Evolutionary conservation across 2,797 vertebrate genomes (phyloP).

Genomic region (Margarornis squamiger): DNA sequence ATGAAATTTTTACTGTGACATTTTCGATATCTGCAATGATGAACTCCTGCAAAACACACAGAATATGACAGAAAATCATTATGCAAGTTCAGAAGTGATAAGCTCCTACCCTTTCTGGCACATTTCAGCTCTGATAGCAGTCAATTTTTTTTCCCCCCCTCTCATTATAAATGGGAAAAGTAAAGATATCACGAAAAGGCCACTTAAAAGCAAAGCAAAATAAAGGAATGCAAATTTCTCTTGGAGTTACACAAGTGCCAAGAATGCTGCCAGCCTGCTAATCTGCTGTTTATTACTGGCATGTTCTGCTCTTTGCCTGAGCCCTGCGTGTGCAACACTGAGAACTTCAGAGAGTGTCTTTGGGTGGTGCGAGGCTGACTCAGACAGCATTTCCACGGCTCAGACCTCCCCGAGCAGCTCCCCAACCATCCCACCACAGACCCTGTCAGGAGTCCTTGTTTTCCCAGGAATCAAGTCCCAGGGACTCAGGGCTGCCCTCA

Average conservation of each 20-base stretch:
- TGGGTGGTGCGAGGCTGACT: constrained; percentile 19
- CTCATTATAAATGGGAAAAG: constrained; percentile 16
- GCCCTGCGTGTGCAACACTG: background rate
- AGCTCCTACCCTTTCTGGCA: constrained; percentile 10
- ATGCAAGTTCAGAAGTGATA: background rate
- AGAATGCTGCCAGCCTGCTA: background rate
- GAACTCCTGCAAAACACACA: background rate
- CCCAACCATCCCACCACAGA: background rate
- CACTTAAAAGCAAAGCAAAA: constrained; percentile 36
- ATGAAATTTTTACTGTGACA: background rate
- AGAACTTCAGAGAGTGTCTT: background rate
- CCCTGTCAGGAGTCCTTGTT: background rate
- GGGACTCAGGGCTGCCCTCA: background rate
- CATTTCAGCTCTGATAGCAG: background rate
- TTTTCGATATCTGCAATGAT: background rate
- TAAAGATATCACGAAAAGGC: constrained; percentile 14
- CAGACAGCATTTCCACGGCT: constrained; percentile 32
- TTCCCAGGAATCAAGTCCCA: background rate
- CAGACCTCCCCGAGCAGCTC: background rate
- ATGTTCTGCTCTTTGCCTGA: constrained; percentile 6
- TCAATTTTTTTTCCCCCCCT: background rate
- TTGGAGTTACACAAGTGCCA: background rate
- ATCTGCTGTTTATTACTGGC: background rate
- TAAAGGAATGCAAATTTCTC: constrained; percentile 14
- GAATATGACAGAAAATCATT: constrained; percentile 12